Evolutionary conservation across 1,140 invertebrate species (phyloP).

Genomic region (Drosophila lowei): DNA sequence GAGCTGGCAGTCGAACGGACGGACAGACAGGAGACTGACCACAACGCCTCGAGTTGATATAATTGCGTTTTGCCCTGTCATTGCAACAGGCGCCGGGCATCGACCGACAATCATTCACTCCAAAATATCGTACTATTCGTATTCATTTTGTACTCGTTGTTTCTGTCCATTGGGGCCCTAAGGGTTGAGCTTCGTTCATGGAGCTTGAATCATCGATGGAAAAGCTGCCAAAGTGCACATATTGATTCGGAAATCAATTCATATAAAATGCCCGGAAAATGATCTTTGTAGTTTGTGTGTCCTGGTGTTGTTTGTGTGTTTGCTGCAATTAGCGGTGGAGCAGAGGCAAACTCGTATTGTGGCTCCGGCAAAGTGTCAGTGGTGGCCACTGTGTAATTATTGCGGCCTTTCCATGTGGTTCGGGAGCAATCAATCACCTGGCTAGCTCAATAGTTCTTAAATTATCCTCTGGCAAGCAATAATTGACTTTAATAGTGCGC

Average conservation of each 20-base stretch:
- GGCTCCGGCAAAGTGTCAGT: slow-evolving; percentile 8
- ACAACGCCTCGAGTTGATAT: slow-evolving; percentile 49
- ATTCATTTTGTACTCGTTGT: neutral
- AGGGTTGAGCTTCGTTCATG: neutral
- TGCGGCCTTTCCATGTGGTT: neutral
- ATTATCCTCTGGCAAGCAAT: slow-evolving; percentile 38
- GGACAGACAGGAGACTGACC: neutral
- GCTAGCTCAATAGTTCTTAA: slow-evolving; percentile 30
- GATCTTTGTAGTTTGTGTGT: slow-evolving; percentile 9
- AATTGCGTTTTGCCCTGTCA: slow-evolving; percentile 61
- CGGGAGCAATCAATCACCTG: slow-evolving; percentile 42
- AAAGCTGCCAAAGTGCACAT: slow-evolving; percentile 52
- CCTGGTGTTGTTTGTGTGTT: slow-evolving; percentile 35
- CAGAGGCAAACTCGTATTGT: slow-evolving; percentile 25
- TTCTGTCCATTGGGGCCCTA: slow-evolving; percentile 6
- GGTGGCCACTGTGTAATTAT: slow-evolving; percentile 9
- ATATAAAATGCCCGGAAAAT: slow-evolving; percentile 46
- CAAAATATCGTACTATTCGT: slow-evolving; percentile 4
- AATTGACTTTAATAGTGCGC: slow-evolving; percentile 52
- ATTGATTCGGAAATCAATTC: slow-evolving; percentile 64
- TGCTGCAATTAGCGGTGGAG: slow-evolving; percentile 54
- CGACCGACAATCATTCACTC: slow-evolving; percentile 7
- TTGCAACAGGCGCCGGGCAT: slow-evolving; percentile 40
- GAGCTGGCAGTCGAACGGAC: too few species aligned
- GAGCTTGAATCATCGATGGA: slow-evolving; percentile 4